Evolutionary conservation across 1,140 invertebrate species (phyloP), one percentile per base, ranked within the genome.

Genomic region (Papilio machaon): DNA sequence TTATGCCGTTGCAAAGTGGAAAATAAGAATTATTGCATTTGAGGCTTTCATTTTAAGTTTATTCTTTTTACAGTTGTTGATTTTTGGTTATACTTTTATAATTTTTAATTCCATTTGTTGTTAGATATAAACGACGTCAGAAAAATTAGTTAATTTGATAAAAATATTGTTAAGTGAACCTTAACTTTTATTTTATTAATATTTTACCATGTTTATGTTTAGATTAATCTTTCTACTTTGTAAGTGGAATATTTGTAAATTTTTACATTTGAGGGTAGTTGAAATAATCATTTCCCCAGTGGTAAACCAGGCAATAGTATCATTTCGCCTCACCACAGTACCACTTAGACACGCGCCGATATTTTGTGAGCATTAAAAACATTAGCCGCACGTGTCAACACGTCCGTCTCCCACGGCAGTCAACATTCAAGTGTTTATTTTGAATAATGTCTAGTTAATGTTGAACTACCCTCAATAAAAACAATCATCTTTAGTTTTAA

Each of bases 1-100:
- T 82, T 81, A 81, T 43, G n/a, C 17, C n/a, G 15, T 73, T 73
- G 43, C n/a, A 13, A 70, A 46, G 43, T 70, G 30, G 23, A 70
- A 70, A 70, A 70, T 17, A 35, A 15, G 64, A 35, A 30, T 23
- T 60, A 19, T 35, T 13, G 30, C 17, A 15, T 35, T 17, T 6
- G 0, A 35, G 23, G 23, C 11, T 70, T 35, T 70, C 11, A 70
- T 70, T 17, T 70, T 17, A n/a, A 54, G 7, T 43, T 6, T 43
- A 43, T 4, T 43, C 38, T 43, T 7, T 43, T 43, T 43, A 43
- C 7, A 43, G 3, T 43, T 43, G 38, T 43, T 43, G 38, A 43
- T 43, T 6, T 43, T 43, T 43, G 38, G 38, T 43, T 43, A 43
- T 43, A 43, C 38, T 4, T 43, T 43, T 43, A 43, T 43, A 43